These are phyloP conservation scores for Labeo rohita DNA, from an alignment of 2,113 vertebrate species.

Conservation along the genomic window DNA sequence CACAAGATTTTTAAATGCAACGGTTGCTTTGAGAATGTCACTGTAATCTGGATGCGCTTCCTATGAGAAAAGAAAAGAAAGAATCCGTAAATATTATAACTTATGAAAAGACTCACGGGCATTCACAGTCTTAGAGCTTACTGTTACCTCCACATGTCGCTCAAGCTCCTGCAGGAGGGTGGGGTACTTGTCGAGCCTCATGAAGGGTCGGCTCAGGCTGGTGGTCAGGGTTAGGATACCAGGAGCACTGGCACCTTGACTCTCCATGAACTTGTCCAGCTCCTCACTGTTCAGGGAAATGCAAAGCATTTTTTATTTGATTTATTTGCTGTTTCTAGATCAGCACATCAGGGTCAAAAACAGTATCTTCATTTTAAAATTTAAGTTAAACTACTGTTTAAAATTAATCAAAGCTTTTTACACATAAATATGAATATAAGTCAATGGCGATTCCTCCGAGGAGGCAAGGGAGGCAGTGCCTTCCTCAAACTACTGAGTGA, in stretches of 20 bases:
- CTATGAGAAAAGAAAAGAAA: slow-evolving; percentile 67
- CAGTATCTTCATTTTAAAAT: not conserved
- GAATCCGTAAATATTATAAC: not conserved
- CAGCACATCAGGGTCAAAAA: not conserved
- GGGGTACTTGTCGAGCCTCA: slow-evolving; percentile 94
- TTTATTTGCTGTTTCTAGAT: not conserved
- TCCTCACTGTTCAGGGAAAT: slow-evolving; percentile 81
- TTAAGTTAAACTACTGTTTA: not conserved
- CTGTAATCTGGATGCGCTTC: slow-evolving; percentile 93
- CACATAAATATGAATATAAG: not conserved
- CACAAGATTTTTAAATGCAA: slow-evolving; percentile 90
- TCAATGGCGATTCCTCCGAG: too few species aligned
- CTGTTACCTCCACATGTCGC: slow-evolving; percentile 91
- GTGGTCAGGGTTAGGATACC: slow-evolving; percentile 93
- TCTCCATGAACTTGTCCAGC: slow-evolving; percentile 95
- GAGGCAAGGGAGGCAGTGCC: too few species aligned
- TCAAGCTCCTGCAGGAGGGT: slow-evolving; percentile 94
- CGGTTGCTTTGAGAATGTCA: slow-evolving; percentile 86
- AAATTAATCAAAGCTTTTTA: not conserved
- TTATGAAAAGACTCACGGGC: not conserved
- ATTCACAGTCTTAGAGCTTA: not conserved
- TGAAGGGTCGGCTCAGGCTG: slow-evolving; percentile 96
- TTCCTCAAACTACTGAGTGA: too few species aligned
- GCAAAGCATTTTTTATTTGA: not conserved
- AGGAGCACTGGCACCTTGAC: slow-evolving; percentile 85